A percentile compares a stretch with the other conserved stretches of the same genome.
Conservation (phyloP, 2,113 vertebrate species). For the Hippocampus comes region DNA sequence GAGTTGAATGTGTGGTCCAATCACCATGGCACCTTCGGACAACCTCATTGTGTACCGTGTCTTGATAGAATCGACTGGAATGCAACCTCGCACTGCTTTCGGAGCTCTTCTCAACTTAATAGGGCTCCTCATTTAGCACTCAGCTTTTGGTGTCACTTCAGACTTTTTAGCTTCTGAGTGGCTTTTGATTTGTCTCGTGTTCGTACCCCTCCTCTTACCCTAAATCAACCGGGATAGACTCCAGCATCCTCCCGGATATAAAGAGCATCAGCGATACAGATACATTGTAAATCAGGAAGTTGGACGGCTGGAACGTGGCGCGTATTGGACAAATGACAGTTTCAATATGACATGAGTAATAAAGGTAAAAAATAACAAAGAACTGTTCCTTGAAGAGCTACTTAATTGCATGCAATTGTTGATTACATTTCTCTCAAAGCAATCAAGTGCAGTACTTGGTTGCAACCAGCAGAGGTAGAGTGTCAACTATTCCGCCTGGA, state of each 20-base stretch:
- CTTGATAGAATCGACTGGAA: constrained; percentile 34
- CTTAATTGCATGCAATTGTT: background rate
- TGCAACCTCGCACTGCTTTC: constrained; percentile 19
- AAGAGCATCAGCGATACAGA: background rate
- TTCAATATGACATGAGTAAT: background rate
- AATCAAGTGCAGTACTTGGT: too few relatives aligned
- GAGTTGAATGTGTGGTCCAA: constrained; percentile 22
- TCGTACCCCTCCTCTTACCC: background rate
- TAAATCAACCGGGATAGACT: background rate
- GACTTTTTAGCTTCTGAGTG: background rate
- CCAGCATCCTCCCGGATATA: background rate
- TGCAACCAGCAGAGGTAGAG: too few relatives aligned
- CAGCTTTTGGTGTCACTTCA: background rate
- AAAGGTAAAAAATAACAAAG: background rate
- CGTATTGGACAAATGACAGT: background rate
- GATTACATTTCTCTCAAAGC: too few relatives aligned
- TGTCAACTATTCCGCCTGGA: too few relatives aligned
- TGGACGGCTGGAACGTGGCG: background rate
- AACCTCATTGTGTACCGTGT: constrained; percentile 27
- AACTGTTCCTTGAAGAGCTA: too few relatives aligned
- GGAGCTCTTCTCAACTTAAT: background rate
- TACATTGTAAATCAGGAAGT: background rate
- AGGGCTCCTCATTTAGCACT: background rate
- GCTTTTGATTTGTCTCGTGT: background rate
- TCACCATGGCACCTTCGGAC: constrained; percentile 20